Percentiles rank a stretch among this genome's conserved stretches.
phyloP scores from a whole-genome alignment of 2,888 invertebrate genomes.

The Macrophya annulata region DNA sequence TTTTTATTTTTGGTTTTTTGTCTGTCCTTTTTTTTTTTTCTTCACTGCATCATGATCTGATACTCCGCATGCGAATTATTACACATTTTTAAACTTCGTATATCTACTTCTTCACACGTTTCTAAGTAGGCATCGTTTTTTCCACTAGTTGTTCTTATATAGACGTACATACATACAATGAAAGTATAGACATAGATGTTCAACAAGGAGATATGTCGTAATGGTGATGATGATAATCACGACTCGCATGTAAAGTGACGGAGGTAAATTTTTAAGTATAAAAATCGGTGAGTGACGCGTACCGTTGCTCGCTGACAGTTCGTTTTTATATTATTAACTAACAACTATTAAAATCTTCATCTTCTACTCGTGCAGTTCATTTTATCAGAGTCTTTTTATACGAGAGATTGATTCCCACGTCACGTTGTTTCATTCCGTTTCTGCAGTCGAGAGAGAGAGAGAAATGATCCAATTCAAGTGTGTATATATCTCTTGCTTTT shows the following conservation, averaged over 20 bases:
- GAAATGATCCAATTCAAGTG: neutral
- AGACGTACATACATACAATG: neutral
- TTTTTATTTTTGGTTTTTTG: neutral
- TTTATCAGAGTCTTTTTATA: neutral
- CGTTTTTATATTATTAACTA: neutral
- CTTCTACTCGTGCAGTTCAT: slow-evolving; percentile 9
- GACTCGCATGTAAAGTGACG: slow-evolving; percentile 23
- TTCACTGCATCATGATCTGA: slow-evolving; percentile 23
- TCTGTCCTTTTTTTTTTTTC: neutral
- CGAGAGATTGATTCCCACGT: neutral
- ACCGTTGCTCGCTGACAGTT: slow-evolving; percentile 35
- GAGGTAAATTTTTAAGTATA: slow-evolving; percentile 6
- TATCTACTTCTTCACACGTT: neutral
- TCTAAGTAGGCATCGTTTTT: neutral
- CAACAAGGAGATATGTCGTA: slow-evolving; percentile 21
- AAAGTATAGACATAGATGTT: neutral
- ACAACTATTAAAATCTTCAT: slow-evolving; percentile 6
- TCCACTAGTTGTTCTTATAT: neutral
- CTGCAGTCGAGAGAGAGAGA: neutral
- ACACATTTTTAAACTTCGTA: neutral
- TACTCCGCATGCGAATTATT: slow-evolving; percentile 23
- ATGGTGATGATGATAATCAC: slow-evolving; percentile 25
- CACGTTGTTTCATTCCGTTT: neutral
- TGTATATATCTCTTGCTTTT: neutral
- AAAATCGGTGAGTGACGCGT: slow-evolving; percentile 39